Conservation (phyloP, 92 coral and sea anemone genomes). For the Hydrozoanthus gracilis region DNA sequence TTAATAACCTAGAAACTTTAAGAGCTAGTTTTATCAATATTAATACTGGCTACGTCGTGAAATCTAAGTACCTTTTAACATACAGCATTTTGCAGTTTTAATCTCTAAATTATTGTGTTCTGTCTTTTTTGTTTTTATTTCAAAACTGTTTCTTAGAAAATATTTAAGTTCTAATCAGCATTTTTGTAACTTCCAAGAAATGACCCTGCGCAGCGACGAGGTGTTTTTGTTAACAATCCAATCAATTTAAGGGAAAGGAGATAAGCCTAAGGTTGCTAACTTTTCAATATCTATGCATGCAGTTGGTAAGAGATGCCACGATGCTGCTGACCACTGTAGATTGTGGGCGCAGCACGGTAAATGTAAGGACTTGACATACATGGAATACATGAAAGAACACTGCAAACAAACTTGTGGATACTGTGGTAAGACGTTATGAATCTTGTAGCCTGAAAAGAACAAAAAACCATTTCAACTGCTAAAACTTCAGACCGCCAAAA, state of each 20-base stretch:
- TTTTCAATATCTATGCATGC: not conserved
- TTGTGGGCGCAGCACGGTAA: conserved; percentile 79
- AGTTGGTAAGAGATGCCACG: conserved; percentile 50
- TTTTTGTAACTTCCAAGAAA: too few species aligned
- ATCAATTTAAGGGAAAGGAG: not conserved
- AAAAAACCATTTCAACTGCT: too few species aligned
- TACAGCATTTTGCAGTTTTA: too few species aligned
- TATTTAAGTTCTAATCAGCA: too few species aligned
- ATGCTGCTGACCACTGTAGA: conserved; percentile 66
- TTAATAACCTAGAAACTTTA: too few species aligned
- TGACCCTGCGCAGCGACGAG: too few species aligned
- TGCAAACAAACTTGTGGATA: conserved; percentile 90
- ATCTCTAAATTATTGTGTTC: too few species aligned
- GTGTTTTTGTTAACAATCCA: not conserved
- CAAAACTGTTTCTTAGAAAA: not conserved
- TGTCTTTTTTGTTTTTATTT: too few species aligned
- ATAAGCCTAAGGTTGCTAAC: not conserved
- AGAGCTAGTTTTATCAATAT: too few species aligned
- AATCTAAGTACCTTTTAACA: too few species aligned
- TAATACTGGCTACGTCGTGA: too few species aligned
- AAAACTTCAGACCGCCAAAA: too few species aligned
- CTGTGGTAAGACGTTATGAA: conserved; percentile 60
- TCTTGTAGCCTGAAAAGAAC: not conserved
- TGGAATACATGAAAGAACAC: conserved; percentile 82
- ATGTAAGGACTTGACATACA: conserved; percentile 70